phyloP scores from a whole-genome alignment of 2,888 invertebrate species.

The Meganola albula region DNA sequence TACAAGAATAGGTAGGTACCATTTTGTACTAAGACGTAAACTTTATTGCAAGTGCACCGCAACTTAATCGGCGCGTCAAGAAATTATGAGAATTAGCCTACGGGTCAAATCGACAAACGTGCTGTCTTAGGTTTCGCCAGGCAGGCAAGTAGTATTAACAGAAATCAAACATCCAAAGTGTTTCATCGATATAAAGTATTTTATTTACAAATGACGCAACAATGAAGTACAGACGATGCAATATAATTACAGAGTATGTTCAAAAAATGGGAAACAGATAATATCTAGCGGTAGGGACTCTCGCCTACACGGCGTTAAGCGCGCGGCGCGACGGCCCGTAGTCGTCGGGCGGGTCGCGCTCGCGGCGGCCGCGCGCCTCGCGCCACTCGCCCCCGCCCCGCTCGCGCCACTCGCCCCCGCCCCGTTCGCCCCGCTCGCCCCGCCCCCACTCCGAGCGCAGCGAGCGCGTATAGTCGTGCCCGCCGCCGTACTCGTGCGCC shows the following conservation, averaged over 20 bases:
- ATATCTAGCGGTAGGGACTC: slow-evolving; percentile 70
- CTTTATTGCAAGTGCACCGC: too few species aligned
- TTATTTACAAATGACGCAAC: slow-evolving; percentile 80
- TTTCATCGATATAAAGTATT: slow-evolving; percentile 69
- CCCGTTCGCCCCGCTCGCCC: slow-evolving; percentile 42
- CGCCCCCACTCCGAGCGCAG: slow-evolving; percentile 25
- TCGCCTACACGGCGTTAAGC: slow-evolving; percentile 84
- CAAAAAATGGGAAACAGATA: slow-evolving; percentile 73
- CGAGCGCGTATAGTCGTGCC: slow-evolving; percentile 30
- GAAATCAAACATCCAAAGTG: slow-evolving; percentile 12
- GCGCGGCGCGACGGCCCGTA: slow-evolving; percentile 82
- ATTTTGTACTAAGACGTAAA: too few species aligned
- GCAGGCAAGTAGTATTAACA: too few species aligned
- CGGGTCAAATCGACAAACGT: too few species aligned
- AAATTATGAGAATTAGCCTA: too few species aligned
- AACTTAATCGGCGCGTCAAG: too few species aligned
- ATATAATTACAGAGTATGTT: slow-evolving; percentile 77
- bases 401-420: slow-evolving; percentile 55
- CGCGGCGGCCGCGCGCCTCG: slow-evolving; percentile 63
- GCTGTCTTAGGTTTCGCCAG: too few species aligned
- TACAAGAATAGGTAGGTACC: too few species aligned
- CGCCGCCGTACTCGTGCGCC: slow-evolving; percentile 43
- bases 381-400: slow-evolving; percentile 65
- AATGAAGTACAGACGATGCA: slow-evolving; percentile 77
- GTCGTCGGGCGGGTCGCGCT: slow-evolving; percentile 68